phyloP scores from a whole-genome alignment of 2,797 vertebrate species.

The Poecilia gillii region DNA sequence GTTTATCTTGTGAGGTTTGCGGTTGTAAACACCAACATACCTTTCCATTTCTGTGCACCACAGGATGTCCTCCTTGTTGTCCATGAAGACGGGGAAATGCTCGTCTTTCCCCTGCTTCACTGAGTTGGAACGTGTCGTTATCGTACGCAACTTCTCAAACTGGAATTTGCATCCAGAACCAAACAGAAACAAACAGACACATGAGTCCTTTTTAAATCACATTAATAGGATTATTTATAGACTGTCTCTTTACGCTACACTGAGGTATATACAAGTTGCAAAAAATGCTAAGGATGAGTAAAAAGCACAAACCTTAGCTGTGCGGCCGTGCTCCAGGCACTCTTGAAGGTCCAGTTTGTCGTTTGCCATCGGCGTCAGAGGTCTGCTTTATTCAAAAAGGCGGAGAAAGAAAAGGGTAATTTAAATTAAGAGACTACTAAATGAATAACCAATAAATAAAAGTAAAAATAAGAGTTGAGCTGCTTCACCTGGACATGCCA shows the following conservation, averaged over 20 bases:
- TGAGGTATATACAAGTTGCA: too few species aligned
- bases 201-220: constrained; percentile 57
- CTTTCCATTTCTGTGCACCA: constrained; percentile 94
- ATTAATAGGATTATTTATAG: neutral
- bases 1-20: neutral
- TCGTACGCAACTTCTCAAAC: constrained; percentile 93
- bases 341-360: constrained; percentile 91
- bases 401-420: too few species aligned
- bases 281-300: neutral
- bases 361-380: constrained; percentile 84
- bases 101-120: constrained; percentile 93
- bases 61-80: constrained; percentile 91
- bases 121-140: constrained; percentile 93
- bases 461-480: neutral
- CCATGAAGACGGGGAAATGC: constrained; percentile 91
- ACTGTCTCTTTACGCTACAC: neutral
- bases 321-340: constrained; percentile 90
- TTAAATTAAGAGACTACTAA: neutral
- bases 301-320: constrained; percentile 83
- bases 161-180: constrained; percentile 77
- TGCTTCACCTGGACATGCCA: constrained; percentile 90
- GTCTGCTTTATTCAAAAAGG: constrained; percentile 68
- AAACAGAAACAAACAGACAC: constrained; percentile 54
- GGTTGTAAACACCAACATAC: constrained; percentile 63
- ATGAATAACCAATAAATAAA: neutral